Evolutionary conservation across 92 coral and sea anemone species (phyloP).

Genomic region (Palythoa grandis): DNA sequence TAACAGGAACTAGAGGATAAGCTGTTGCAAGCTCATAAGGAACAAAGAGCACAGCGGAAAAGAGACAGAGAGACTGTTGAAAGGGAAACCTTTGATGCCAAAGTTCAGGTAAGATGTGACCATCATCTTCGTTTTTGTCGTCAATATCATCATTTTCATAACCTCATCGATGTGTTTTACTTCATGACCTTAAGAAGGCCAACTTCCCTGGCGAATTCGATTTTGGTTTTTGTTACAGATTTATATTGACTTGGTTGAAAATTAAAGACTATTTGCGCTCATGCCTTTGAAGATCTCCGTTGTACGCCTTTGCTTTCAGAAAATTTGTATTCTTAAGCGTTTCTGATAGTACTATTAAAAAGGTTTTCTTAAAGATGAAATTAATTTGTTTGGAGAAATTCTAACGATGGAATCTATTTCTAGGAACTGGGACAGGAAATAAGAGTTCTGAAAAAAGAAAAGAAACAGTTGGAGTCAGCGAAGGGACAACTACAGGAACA

Average conservation of each 20-base stretch:
- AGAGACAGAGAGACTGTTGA: constrained; percentile 68
- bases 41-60: constrained; percentile 71
- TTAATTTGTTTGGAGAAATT: background rate
- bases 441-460: constrained; percentile 60
- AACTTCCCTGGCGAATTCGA: too few relatives aligned
- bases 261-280: too few relatives aligned
- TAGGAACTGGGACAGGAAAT: constrained; percentile 78
- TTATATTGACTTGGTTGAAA: too few relatives aligned
- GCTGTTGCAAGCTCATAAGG: constrained; percentile 71
- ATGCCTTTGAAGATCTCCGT: too few relatives aligned
- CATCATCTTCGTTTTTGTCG: too few relatives aligned
- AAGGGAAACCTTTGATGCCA: constrained; percentile 61
- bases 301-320: too few relatives aligned
- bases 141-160: too few relatives aligned
- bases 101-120: constrained; percentile 51
- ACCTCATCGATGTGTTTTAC: too few relatives aligned
- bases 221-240: too few relatives aligned
- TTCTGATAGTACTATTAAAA: background rate
- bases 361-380: background rate
- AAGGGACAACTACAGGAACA: constrained; percentile 70
- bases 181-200: too few relatives aligned
- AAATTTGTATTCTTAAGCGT: background rate
- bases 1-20: constrained; percentile 84
- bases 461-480: constrained; percentile 69
- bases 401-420: background rate